Base-by-base conservation (phyloP, 2,888 invertebrate species). In the Aphelenchoides bicaudatus region DNA sequence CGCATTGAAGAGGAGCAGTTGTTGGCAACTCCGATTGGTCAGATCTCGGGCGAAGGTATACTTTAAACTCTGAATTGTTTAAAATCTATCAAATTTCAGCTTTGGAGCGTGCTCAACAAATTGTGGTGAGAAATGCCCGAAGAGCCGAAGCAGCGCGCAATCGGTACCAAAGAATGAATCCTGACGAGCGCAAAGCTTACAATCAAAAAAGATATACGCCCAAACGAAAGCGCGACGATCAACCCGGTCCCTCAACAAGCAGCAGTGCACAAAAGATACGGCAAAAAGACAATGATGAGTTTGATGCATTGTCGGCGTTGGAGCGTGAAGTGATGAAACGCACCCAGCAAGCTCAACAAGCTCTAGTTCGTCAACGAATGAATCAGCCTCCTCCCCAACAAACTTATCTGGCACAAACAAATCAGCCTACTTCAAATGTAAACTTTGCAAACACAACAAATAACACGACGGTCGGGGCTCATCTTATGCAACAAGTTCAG, bases 181-280 rank as follows among this genome's bases (percentile, higher is more conserved):
- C 76, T 5, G 76, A 76, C 28, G 74, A 76, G 61, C 48, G 76
- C 49, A 76, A 74, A 63, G 67, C 65, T 3, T 71, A 68, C 67
- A 75, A 77, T 55, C 75, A 78, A 62, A 76, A 78, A 60, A 64
- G 76, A 3, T 78, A 76, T 61, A 76, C 74, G 16, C 75, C 76
- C 29, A 76, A 76, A 61, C 61, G 74, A n/a, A 67, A 70, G 28
- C 63, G 75, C 25, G 30, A 27, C 28, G 27, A 31, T 28, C 51
- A 51, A 2, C 19, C 19, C 46, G 56, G 56, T 23, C 43, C 37
- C 23, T n/a, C 19, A 31, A n/a, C 5, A 29, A 31, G n/a, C 30
- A 21, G 13, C 13, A n/a, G 1, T 16, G 58, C 56, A 19, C 3
- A 29, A 16, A 34, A 30, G 25, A 21, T 1, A 50, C n/a, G n/a